Percentiles rank a stretch among this genome's conserved stretches.
These are phyloP conservation scores for Dolichoris vasculosae DNA, from an alignment of 1,140 invertebrate genomes.

Conservation along the genomic window DNA sequence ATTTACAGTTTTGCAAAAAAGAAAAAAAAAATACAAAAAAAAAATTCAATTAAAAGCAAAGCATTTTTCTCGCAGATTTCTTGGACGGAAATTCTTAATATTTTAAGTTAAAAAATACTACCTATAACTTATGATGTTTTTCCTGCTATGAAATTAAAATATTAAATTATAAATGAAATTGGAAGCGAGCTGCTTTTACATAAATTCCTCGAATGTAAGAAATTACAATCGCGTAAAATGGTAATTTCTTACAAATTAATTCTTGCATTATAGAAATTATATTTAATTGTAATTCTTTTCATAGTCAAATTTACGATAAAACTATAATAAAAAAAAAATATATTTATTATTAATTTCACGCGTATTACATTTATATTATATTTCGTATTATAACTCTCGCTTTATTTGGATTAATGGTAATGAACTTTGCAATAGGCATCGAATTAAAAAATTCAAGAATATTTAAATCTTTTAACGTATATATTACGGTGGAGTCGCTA, in stretches of 20 bases:
- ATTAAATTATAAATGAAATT: neutral
- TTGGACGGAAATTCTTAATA: slow-evolving; percentile 5
- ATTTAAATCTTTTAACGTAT: too few species aligned
- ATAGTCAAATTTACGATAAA: neutral
- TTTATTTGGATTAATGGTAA: too few species aligned
- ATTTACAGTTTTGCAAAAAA: too few species aligned
- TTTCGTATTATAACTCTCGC: too few species aligned
- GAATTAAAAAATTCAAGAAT: too few species aligned
- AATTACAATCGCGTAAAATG: neutral
- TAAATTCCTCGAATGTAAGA: neutral
- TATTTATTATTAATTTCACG: too few species aligned
- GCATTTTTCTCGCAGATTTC: neutral
- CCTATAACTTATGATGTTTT: neutral
- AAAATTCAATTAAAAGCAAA: neutral
- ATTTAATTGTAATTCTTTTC: neutral
- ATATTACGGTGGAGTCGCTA: too few species aligned
- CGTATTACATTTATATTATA: too few species aligned
- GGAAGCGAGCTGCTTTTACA: neutral
- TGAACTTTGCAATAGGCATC: too few species aligned
- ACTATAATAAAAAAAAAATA: too few species aligned
- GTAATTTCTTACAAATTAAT: neutral
- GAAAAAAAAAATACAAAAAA: neutral
- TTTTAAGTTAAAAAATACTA: neutral
- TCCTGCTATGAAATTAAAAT: neutral
- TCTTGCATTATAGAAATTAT: neutral